A percentile compares a stretch with the other conserved stretches of the same genome.
phyloP scores from a whole-genome alignment of 2,888 invertebrate genomes.

The Choreutis nemorana region DNA sequence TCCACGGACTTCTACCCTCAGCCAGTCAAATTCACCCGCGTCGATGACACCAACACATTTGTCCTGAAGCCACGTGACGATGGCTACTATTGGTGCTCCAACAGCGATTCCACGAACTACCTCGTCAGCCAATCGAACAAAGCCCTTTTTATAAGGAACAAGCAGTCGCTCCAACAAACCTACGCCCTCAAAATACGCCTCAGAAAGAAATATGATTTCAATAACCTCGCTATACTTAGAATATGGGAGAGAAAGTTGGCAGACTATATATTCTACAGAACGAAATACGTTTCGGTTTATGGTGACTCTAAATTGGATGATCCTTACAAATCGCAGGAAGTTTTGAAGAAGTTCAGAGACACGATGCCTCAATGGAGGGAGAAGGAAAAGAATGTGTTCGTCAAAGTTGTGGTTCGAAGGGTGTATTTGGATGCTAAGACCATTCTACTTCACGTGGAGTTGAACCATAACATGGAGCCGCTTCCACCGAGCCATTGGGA shows the following conservation, averaged over 20 bases:
- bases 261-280: slow-evolving; percentile 37
- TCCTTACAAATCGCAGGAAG: slow-evolving; percentile 5
- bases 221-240: slow-evolving; percentile 15
- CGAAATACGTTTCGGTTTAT: slow-evolving; percentile 26
- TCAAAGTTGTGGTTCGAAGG: slow-evolving; percentile 13
- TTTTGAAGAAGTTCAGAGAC: slow-evolving; percentile 21
- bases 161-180: slow-evolving; percentile 20
- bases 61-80: slow-evolving; percentile 27
- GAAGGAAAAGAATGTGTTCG: slow-evolving; percentile 17
- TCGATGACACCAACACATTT: slow-evolving; percentile 19
- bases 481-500: slow-evolving; percentile 34
- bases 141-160: slow-evolving; percentile 30
- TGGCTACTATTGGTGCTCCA: slow-evolving; percentile 55
- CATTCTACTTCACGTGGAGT: slow-evolving; percentile 30
- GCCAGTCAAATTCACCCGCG: slow-evolving; percentile 21
- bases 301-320: slow-evolving; percentile 10
- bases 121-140: slow-evolving; percentile 33
- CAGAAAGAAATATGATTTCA: slow-evolving; percentile 15
- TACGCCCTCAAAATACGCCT: slow-evolving; percentile 35
- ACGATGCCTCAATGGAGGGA: slow-evolving; percentile 18
- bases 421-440: slow-evolving; percentile 33
- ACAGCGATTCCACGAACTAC: slow-evolving; percentile 28
- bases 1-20: slow-evolving; percentile 30
- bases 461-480: slow-evolving; percentile 27
- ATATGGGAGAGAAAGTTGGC: slow-evolving; percentile 31